Conservation (phyloP, 2,113 vertebrate genomes). For the Pteruthius melanotis region DNA sequence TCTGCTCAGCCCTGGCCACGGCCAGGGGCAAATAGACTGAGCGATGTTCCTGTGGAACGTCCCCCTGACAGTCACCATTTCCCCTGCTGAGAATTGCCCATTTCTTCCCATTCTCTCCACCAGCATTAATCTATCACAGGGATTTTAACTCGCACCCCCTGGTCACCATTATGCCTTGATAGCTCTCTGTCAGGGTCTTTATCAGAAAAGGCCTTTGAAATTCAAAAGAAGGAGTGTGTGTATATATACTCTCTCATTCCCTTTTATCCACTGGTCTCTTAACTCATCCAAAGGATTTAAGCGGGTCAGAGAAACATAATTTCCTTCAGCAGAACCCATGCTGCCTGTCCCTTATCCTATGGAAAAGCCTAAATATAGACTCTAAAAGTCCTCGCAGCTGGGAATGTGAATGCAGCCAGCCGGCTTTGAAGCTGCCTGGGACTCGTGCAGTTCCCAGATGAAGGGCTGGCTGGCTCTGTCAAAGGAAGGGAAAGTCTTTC, state of each 20-base stretch:
- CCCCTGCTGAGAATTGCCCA: neutral
- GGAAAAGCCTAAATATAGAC: slow-evolving; percentile 60
- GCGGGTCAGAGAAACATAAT: slow-evolving; percentile 1
- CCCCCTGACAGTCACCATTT: neutral
- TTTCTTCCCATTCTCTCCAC: slow-evolving; percentile 8
- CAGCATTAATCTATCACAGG: slow-evolving; percentile 19
- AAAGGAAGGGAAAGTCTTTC: slow-evolving; percentile 24
- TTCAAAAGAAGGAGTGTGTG: slow-evolving; percentile 12
- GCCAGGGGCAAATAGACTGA: neutral
- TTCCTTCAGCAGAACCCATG: slow-evolving; percentile 20
- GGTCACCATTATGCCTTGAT: slow-evolving; percentile 19
- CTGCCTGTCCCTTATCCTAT: slow-evolving; percentile 37
- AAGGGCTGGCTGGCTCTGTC: slow-evolving; percentile 21
- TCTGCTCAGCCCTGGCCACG: neutral
- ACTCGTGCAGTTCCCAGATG: slow-evolving; percentile 17
- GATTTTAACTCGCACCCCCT: slow-evolving; percentile 45
- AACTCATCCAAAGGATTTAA: slow-evolving; percentile 57
- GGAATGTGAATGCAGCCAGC: neutral
- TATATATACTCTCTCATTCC: slow-evolving; percentile 22
- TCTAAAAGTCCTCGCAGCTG: neutral
- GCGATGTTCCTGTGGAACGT: neutral
- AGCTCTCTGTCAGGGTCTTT: slow-evolving; percentile 29
- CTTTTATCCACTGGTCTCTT: slow-evolving; percentile 54
- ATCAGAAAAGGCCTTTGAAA: slow-evolving; percentile 41
- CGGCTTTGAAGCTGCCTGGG: slow-evolving; percentile 45